Base-by-base conservation (phyloP, 2,797 vertebrate species). In the Petrocephalus sullivani region DNA sequence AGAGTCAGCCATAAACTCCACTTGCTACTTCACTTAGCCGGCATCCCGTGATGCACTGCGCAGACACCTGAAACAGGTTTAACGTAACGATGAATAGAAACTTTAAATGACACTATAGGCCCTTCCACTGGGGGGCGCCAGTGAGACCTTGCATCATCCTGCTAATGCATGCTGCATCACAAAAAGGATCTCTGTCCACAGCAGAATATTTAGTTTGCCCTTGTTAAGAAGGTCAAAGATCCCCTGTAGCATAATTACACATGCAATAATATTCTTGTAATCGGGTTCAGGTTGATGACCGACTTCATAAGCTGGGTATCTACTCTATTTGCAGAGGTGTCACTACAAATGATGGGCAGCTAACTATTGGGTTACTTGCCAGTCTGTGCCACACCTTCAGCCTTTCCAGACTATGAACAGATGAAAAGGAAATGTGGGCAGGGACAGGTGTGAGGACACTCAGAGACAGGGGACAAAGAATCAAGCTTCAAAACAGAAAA, bases 311-410 rank as follows among this genome's bases (percentile, higher is more conserved):
- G 89, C 12, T 53, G 90, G 90, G 92, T 94, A 93, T 95, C 90
- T 78, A 81, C 83, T 95, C 95, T 95, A 93, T 92, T 93, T 87
- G 93, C 93, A 94, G 92, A 94, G 92, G 93, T 87, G 93, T 93
- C 88, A 92, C 89, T 60, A 92, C 92, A 90, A 92, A 94, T 95
- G 91, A 92, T 94, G 95, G 94, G 92, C 90, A 91, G 93, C 94
- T 95, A 94, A 94, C 93, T 93, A 91, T 23, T 33, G 49, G 85
- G 87, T 92, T 95, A 96, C 96, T 96, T 96, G 95, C 96, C 96
- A 96, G 95, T 94, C 94, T 95, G 93, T 94, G 96, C 95, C 96
- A 96, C 92, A 93, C 94, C 92, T 95, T 95, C 94, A 94, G 94
- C 93, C 92, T 93, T 92, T 92, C 95, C 94, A 91, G 93, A 91